Evolutionary conservation across 35 echinoderm and acorn worm genomes (phyloP).

Genomic region (Ophioderma brevispina): DNA sequence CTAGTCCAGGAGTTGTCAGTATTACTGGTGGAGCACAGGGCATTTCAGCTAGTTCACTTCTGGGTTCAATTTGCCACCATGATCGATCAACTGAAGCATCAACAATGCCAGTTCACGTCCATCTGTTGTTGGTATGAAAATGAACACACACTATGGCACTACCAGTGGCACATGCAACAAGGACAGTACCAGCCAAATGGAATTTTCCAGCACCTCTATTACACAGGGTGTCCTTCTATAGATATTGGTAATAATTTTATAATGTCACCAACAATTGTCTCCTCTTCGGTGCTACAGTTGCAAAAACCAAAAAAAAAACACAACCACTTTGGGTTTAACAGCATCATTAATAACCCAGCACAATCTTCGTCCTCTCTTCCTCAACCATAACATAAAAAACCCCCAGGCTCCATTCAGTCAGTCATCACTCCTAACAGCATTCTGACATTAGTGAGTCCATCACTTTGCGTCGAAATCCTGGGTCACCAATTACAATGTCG

Average conservation of each 20-base stretch:
- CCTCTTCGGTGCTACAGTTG: not conserved
- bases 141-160: not conserved
- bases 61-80: slow-evolving; percentile 44
- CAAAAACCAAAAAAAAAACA: too few species aligned
- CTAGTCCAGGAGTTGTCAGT: not conserved
- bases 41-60: slow-evolving; percentile 44
- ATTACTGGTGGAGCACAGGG: not conserved
- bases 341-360: not conserved
- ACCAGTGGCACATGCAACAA: not conserved
- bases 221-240: not conserved
- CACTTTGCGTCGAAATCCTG: slow-evolving; percentile 73
- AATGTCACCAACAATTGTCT: not conserved
- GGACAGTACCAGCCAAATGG: not conserved
- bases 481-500: slow-evolving; percentile 95
- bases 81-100: slow-evolving; percentile 22
- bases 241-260: not conserved
- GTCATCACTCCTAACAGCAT: slow-evolving; percentile 85
- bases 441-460: slow-evolving; percentile 82
- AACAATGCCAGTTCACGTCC: not conserved
- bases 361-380: slow-evolving; percentile 23
- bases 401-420: slow-evolving; percentile 69
- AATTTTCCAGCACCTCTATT: not conserved
- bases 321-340: not conserved
- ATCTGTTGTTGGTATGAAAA: not conserved
- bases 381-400: slow-evolving; percentile 55